These are phyloP conservation scores for Phengaris arion DNA, from an alignment of 2,888 invertebrate species.

Conservation along the genomic window DNA sequence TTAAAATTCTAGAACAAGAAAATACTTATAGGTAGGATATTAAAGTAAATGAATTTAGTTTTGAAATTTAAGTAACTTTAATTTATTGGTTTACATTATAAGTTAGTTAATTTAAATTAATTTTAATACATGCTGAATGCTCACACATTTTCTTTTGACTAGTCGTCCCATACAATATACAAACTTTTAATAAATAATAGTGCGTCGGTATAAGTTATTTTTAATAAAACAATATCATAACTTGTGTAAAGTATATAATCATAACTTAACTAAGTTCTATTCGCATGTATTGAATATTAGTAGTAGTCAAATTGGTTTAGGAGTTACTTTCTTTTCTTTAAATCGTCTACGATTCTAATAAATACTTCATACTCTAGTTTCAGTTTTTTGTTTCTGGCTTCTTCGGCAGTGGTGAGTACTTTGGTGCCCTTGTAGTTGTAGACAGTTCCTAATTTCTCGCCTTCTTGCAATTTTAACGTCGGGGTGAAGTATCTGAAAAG, in stretches of 20 bases:
- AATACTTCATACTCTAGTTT: conserved; percentile 70
- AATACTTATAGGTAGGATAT: conserved; percentile 11
- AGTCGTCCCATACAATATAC: conserved; percentile 18
- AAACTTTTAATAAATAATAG: conserved; percentile 9
- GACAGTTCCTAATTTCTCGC: conserved; percentile 60
- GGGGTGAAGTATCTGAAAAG: conserved; percentile 61
- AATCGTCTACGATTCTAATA: conserved; percentile 63
- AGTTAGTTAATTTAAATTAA: conserved; percentile 9
- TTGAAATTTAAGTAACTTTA: not conserved
- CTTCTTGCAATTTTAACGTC: conserved; percentile 50
- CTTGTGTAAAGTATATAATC: conserved; percentile 19
- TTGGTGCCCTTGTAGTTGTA: conserved; percentile 68
- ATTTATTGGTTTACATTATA: conserved; percentile 24
- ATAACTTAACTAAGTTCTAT: conserved; percentile 3
- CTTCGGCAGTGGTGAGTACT: conserved; percentile 50
- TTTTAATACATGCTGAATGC: conserved; percentile 19
- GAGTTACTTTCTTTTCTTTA: conserved; percentile 34
- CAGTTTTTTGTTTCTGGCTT: conserved; percentile 56
- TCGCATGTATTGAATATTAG: conserved; percentile 15
- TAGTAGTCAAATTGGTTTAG: not conserved
- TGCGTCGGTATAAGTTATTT: not conserved
- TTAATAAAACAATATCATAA: conserved; percentile 24
- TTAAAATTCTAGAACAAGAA: not conserved
- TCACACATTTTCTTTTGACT: conserved; percentile 20
- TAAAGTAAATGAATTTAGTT: conserved; percentile 11